Evolutionary conservation across 2,113 vertebrate species (phyloP), one percentile per base, ranked within the genome.

Genomic region (Scartelaos histophorus): DNA sequence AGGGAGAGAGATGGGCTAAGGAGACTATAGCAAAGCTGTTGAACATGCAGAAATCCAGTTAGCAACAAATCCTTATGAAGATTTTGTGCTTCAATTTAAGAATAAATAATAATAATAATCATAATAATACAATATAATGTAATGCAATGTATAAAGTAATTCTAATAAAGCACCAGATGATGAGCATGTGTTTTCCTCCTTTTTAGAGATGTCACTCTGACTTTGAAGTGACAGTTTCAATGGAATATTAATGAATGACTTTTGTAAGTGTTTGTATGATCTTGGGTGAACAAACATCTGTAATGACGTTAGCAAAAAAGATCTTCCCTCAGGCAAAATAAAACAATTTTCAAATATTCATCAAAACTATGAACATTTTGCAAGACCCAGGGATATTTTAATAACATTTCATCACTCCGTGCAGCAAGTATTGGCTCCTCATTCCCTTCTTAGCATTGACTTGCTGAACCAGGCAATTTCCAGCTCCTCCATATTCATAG

Each of bases 401-500:
- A n/a, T 13, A 43, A 43, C 10, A 19, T 38, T 19, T 13, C 11
- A 3, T 64, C 29, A 1, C 7, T 35, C 34, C n/a, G 4, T 64
- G 34, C 21, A 11, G 2, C 16, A 38, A 13, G 9, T n/a, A 43
- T 43, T 64, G 61, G 34, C 61, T 1, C 16, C 17, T 35, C 60
- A 19, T 34, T 64, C 61, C 29, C 7, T 34, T 43, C 19, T 38
- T 11, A n/a, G 19, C 58, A 25, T 58, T 21, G 76, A 56, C 66
- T 80, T 74, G 80, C 75, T 86, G 78, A 90, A 74, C 13, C 73
- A 72, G 81, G 80, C 1, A 51, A 74, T 79, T 71, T 70, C 13
- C 21, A 12, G 16, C 34, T 75, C 3, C 22, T 76, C 62, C 43
- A 79, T 76, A 77, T 85, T 78, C 78, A 70, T 80, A 73, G 74